Percentiles rank a stretch among this genome's conserved stretches.
Evolutionary conservation across 2,888 invertebrate genomes (phyloP).

Genomic region (Scaptomyza tumidula): DNA sequence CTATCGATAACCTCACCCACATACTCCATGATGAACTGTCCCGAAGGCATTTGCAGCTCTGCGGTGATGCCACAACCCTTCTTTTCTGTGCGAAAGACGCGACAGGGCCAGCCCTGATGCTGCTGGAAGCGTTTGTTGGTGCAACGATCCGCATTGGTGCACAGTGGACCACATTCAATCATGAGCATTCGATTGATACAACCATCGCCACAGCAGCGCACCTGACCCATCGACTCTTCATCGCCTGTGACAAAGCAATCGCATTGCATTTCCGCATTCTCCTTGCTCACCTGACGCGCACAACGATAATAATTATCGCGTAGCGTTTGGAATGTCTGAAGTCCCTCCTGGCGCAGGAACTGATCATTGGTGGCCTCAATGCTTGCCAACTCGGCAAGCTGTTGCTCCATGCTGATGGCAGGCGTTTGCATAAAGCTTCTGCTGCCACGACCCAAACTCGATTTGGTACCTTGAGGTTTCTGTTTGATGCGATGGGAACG

Average conservation of each 20-base stretch:
- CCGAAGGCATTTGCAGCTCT: conserved; percentile 84
- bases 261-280: conserved; percentile 96
- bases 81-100: conserved; percentile 94
- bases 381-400: conserved; percentile 78
- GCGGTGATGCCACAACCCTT: conserved; percentile 97
- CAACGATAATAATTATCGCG: conserved; percentile 94
- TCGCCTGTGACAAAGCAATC: conserved; percentile 97
- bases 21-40: conserved; percentile 98
- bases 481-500: conserved; percentile 91
- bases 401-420: conserved; percentile 80
- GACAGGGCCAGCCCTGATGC: conserved; percentile 92
- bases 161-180: conserved; percentile 98
- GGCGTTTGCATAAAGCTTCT: conserved; percentile 87
- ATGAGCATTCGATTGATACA: conserved; percentile 97
- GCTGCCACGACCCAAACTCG: conserved; percentile 77
- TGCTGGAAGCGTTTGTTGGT: conserved; percentile 97
- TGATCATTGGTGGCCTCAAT: conserved; percentile 82
- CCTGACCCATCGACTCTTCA: conserved; percentile 92
- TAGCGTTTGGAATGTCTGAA: conserved; percentile 92
- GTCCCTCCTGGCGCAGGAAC: conserved; percentile 83
- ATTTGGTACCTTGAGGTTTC: conserved; percentile 86
- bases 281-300: conserved; percentile 94
- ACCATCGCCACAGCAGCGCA: conserved; percentile 97
- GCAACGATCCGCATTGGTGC: conserved; percentile 95
- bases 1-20: conserved; percentile 98